These are phyloP conservation scores for Ophioninae sp. DNA, from an alignment of 2,888 invertebrate species.

Conservation along the genomic window DNA sequence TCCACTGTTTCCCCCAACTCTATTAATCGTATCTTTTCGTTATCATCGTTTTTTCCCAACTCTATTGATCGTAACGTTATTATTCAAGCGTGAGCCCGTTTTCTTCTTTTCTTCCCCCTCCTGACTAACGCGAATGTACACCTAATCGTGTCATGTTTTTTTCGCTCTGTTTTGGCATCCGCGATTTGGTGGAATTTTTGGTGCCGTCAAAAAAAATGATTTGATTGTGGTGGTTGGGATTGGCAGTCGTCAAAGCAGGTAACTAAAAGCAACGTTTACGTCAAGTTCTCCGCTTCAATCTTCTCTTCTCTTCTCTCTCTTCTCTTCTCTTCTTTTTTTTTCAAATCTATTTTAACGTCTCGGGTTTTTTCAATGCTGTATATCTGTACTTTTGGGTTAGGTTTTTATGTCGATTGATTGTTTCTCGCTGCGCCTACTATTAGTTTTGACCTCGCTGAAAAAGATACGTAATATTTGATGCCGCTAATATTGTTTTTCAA, in stretches of 20 bases:
- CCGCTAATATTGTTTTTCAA: background rate
- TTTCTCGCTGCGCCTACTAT: background rate
- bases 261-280: conserved; percentile 66
- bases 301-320: conserved; percentile 2
- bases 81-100: conserved; percentile 13
- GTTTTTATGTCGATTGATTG: background rate
- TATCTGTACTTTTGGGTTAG: background rate
- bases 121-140: conserved; percentile 74
- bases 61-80: background rate
- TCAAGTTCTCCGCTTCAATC: conserved; percentile 38
- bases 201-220: conserved; percentile 74
- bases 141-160: conserved; percentile 77
- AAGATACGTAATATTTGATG: background rate
- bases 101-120: conserved; percentile 57
- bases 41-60: background rate
- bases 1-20: background rate
- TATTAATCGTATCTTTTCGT: background rate
- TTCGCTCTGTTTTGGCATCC: conserved; percentile 70
- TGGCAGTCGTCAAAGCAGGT: conserved; percentile 80
- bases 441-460: background rate
- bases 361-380: background rate
- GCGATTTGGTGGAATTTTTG: conserved; percentile 78
- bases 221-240: conserved; percentile 79
- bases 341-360: conserved; percentile 1
- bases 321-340: conserved; percentile 5